Evolutionary conservation across 64 coral and sea anemone species (phyloP).

Genomic region (Pocillopora verrucosa): DNA sequence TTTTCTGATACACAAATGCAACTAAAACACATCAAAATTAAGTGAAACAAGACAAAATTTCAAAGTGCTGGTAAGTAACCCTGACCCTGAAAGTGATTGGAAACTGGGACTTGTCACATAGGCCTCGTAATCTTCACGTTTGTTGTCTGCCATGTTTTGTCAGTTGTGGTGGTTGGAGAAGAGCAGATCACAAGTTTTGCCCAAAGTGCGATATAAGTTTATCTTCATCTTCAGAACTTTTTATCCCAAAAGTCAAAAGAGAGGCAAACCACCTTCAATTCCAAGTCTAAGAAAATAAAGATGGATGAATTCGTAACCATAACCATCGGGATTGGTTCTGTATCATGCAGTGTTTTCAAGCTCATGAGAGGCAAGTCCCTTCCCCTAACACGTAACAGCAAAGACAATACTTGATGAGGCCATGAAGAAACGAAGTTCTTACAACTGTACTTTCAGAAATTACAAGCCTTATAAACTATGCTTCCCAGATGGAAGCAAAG

Average conservation of each 20-base stretch:
- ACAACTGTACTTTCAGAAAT: slow-evolving; percentile 58
- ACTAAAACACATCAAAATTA: background rate
- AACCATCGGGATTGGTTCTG: slow-evolving; percentile 50
- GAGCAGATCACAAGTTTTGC: slow-evolving; percentile 55
- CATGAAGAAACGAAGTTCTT: slow-evolving; percentile 51
- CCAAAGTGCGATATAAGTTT: slow-evolving; percentile 49
- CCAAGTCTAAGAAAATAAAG: slow-evolving; percentile 62
- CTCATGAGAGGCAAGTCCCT: slow-evolving; percentile 54
- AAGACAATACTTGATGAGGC: slow-evolving; percentile 17
- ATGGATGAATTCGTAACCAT: slow-evolving; percentile 70
- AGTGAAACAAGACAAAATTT: background rate
- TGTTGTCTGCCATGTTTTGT: background rate
- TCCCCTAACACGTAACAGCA: slow-evolving; percentile 49
- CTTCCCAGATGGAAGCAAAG: slow-evolving; percentile 64
- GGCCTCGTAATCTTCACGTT: accelerated
- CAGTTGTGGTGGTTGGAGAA: slow-evolving; percentile 7
- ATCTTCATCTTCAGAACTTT: slow-evolving; percentile 58
- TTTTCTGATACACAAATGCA: background rate
- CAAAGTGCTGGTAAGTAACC: background rate
- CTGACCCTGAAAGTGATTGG: background rate
- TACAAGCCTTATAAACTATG: slow-evolving; percentile 56
- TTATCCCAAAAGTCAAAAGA: slow-evolving; percentile 54
- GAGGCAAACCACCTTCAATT: slow-evolving; percentile 51
- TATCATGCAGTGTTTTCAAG: slow-evolving; percentile 38
- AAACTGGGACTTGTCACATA: background rate